Evolutionary conservation across 1,140 invertebrate species (phyloP), one percentile per base, ranked within the genome.

Genomic region (Drosophila tani): DNA sequence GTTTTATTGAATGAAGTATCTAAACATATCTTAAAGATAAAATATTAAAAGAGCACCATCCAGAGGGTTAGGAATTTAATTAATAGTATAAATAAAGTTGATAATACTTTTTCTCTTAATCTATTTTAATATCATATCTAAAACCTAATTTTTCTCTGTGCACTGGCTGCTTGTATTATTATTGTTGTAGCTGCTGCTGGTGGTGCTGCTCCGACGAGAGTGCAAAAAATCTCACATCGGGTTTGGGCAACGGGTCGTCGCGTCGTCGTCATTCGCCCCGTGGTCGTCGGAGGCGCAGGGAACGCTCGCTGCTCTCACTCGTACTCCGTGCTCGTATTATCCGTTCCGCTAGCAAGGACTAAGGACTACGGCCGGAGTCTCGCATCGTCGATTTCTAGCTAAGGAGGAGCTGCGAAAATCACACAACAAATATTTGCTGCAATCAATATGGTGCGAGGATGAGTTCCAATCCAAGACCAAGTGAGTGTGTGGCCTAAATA

Each of bases 401-500:
- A 47, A n/a, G 27, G 19, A 57, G 51, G 35, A 21, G 40, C 15
- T 6, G 12, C 19, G 24, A 24, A 71, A 71, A 24, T 59, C 51
- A 19, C 19, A 73, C 35, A 41, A 41, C 38, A 59, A 73, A 73
- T 73, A 74, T 73, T 81, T 82, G 62, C 59, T 76, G 82, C 82
- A 85, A 84, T 84, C 81, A 81, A 84, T 83, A 80, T 57, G 79
- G 38, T 57, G 50, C 46, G 35, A 32, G 29, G 46, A 75, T 63
- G 43, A 47, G 49, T 47, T n/a, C 51, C 47, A 62, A 79, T 86
- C 55, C 53, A 40, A 40, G 53, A 56, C 35, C 35, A 15, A 86
- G 74, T 85, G 79, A 32, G 66, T 53, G 63, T 21, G 46, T 65
- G 66, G 62, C 24, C 64, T 47, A 32, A 58, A 53, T 55, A 62